Conservation (phyloP, 2,797 vertebrate genomes). For the Enteromius thamalakanensis region DNA sequence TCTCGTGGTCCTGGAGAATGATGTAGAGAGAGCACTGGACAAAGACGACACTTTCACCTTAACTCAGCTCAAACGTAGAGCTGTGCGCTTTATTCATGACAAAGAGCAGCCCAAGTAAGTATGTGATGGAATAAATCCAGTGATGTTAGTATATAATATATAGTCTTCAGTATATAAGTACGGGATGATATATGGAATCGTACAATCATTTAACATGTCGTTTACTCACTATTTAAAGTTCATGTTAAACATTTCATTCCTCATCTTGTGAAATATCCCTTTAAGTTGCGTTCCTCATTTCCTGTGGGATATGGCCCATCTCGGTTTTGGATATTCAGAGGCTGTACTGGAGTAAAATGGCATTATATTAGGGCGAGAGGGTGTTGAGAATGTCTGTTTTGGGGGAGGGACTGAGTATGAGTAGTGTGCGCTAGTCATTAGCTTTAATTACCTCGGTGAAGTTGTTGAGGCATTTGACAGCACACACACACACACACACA, state of each 20-base stretch:
- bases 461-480: constrained; percentile 31
- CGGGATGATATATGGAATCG: not conserved
- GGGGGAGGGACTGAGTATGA: constrained; percentile 3
- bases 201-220: constrained; percentile 5
- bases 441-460: constrained; percentile 48
- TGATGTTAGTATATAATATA: not conserved
- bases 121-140: not conserved
- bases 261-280: not conserved
- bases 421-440: constrained; percentile 36
- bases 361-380: constrained; percentile 12
- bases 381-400: constrained; percentile 27
- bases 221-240: not conserved
- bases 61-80: constrained; percentile 75
- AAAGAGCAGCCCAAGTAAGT: constrained; percentile 84
- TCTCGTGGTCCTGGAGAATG: constrained; percentile 70
- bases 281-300: not conserved
- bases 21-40: constrained; percentile 69
- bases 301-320: not conserved
- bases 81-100: constrained; percentile 82
- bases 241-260: not conserved
- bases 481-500: constrained; percentile 17
- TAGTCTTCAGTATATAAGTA: not conserved
- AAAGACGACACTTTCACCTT: constrained; percentile 79
- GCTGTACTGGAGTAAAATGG: not conserved
- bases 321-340: constrained; percentile 8